Evolutionary conservation across 1,140 invertebrate genomes (phyloP), one percentile per base, ranked within the genome.

Genomic region (Drosophila pruinosa): DNA sequence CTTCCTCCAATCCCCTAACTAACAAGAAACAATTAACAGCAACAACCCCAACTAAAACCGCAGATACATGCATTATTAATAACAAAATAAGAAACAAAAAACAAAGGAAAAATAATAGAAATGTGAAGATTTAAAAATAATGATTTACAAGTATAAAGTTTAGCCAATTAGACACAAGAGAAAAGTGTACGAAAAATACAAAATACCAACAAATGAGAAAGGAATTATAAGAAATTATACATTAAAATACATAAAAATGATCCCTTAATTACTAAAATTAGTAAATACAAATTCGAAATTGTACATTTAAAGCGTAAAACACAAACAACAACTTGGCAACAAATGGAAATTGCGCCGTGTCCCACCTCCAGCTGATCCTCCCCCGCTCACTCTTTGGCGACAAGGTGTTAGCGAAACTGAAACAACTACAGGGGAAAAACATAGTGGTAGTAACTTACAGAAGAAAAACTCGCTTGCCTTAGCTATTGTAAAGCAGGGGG

Each of bases 201-300:
- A 76, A 76, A 63, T 61, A 69, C 58, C 65, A 83, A 83, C 71
- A 86, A 69, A 57, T 50, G 31, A 63, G 50, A 71, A 61, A 64
- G 62, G 68, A 80, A 86, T 43, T 58, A 67, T 76, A 76, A 79
- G 72, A 81, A 86, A 78, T 77, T 85, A 71, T 81, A 74, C 75
- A 65, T 86, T 86, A 81, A 82, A 82, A 69, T 61, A 77, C 62
- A 64, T 34, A 59, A 78, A 70, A 76, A 77, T 73, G 62, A 64
- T 62, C 79, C 70, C 63, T 79, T 85, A 77, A 85, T 79, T 85
- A 85, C 80, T 85, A 75, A 81, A 86, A 86, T 86, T 86, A 86
- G 81, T 86, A 81, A 86, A 86, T 86, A 81, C 74, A 86, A 86
- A 86, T 81, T 86, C 81, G 74, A 86, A 86, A 86, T 81, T 86